Evolutionary conservation across 2,113 vertebrate species (phyloP).

Genomic region (Oryzias javanicus): DNA sequence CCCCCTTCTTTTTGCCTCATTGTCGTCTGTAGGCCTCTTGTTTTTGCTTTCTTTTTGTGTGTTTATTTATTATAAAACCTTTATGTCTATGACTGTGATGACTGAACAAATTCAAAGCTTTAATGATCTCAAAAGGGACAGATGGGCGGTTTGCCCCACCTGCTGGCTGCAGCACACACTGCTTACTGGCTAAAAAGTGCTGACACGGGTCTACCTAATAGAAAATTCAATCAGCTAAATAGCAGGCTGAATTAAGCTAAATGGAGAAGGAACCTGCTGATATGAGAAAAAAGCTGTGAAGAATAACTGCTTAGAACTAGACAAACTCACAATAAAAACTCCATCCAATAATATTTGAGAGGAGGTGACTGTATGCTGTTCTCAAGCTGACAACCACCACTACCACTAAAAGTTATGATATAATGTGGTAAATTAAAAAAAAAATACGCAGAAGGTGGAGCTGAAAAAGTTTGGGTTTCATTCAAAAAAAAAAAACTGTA

Average conservation of each 20-base stretch:
- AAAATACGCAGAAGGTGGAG: no score
- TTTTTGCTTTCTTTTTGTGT: conserved; percentile 10
- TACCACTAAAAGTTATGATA: background rate
- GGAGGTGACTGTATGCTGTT: conserved; percentile 9
- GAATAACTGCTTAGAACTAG: conserved; percentile 36
- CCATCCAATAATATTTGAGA: conserved; percentile 34
- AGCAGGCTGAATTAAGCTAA: conserved; percentile 51
- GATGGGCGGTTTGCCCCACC: conserved; percentile 45
- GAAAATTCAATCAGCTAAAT: conserved; percentile 60
- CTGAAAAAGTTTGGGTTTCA: no score
- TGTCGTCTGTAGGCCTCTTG: background rate
- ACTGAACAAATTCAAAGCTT: conserved; percentile 6
- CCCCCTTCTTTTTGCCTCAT: conserved; percentile 1
- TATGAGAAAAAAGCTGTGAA: conserved; percentile 44
- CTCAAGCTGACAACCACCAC: conserved; percentile 5
- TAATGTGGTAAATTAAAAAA: no score
- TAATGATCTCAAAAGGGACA: background rate
- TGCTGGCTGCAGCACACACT: conserved; percentile 40
- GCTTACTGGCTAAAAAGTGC: background rate
- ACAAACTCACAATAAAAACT: conserved; percentile 24
- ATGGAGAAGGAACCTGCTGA: conserved; percentile 47
- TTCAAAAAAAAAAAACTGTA: no score
- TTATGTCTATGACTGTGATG: conserved; percentile 30
- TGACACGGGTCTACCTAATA: conserved; percentile 21
- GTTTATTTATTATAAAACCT: conserved; percentile 3